Evolutionary conservation across 2,113 vertebrate species (phyloP).

Genomic region (Pelobates fuscus): DNA sequence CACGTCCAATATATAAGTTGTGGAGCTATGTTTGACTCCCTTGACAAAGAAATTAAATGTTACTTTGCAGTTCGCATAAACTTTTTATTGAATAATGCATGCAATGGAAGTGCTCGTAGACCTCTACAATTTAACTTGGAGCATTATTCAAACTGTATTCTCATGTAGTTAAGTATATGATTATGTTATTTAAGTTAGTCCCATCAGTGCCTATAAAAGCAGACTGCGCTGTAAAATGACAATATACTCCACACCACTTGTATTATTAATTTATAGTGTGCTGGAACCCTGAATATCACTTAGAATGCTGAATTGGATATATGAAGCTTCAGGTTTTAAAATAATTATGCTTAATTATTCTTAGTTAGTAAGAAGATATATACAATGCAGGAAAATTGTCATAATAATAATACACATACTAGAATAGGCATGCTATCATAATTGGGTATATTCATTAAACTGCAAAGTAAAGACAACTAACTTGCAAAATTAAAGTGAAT

Average conservation of each 20-base stretch:
- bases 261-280: neutral
- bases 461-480: too few relatives aligned
- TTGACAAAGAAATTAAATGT: neutral
- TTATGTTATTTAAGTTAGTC: constrained; percentile 8
- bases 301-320: neutral
- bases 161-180: neutral
- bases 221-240: neutral
- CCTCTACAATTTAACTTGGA: too few relatives aligned
- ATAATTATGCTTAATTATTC: neutral
- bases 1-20: neutral
- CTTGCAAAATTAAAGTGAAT: too few relatives aligned
- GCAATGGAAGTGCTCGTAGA: neutral
- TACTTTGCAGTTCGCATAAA: neutral
- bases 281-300: neutral
- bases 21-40: neutral
- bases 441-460: too few relatives aligned
- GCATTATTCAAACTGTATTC: neutral
- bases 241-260: neutral
- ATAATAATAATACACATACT: neutral
- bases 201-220: constrained; percentile 11
- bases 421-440: too few relatives aligned
- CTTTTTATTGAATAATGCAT: constrained; percentile 3
- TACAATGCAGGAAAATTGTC: neutral
- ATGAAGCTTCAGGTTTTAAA: neutral
- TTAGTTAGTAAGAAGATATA: neutral